Percentiles rank a stretch among this genome's conserved stretches.
phyloP scores from a whole-genome alignment of 1,140 invertebrate species.

The Drosophila sproati region DNA sequence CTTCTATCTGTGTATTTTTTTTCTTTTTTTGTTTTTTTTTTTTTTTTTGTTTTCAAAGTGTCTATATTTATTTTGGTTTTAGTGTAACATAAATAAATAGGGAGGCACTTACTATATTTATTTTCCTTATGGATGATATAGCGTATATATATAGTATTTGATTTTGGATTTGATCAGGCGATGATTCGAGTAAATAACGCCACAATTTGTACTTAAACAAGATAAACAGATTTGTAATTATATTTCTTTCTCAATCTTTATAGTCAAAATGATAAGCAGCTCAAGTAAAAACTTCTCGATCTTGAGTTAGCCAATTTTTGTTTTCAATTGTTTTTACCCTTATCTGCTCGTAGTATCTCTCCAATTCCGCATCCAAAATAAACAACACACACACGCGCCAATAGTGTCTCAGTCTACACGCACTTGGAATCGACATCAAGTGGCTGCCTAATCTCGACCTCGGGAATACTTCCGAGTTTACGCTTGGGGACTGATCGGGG shows the following conservation, averaged over 20 bases:
- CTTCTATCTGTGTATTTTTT: background rate
- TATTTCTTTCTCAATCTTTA: background rate
- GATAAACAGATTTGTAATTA: background rate
- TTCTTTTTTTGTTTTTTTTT: slow-evolving; percentile 14
- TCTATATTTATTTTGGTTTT: slow-evolving; percentile 76
- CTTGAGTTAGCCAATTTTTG: background rate
- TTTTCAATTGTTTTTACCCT: background rate
- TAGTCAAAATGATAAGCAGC: no score
- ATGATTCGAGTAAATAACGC: slow-evolving; percentile 23
- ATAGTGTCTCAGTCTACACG: slow-evolving; percentile 1
- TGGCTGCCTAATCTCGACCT: slow-evolving; percentile 37
- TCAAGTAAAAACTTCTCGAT: background rate
- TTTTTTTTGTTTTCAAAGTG: slow-evolving; percentile 25
- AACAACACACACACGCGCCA: background rate
- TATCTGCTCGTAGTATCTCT: background rate
- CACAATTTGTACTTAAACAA: background rate
- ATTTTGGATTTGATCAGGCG: slow-evolving; percentile 12
- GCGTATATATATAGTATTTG: slow-evolving; percentile 18
- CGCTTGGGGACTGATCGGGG: background rate
- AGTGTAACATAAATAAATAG: slow-evolving; percentile 75
- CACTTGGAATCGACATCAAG: background rate
- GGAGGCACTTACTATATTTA: slow-evolving; percentile 62
- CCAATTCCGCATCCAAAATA: slow-evolving; percentile 5
- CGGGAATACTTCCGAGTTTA: background rate
- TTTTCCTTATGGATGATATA: slow-evolving; percentile 49